Base-by-base conservation (phyloP, 2,888 invertebrate genomes). In the Alentia gelatinosa region DNA sequence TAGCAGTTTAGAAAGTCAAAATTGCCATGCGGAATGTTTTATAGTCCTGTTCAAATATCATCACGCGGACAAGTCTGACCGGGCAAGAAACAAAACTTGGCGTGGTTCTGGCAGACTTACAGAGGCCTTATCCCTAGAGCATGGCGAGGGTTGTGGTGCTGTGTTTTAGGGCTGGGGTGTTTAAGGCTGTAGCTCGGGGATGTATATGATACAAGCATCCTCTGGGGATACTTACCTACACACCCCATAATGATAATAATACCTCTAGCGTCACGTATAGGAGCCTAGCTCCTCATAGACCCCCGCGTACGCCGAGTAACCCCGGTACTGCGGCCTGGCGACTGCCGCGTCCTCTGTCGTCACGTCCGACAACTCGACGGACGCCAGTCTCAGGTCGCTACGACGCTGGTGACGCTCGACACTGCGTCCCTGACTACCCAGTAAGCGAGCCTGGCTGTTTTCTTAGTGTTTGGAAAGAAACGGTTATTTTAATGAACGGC, bases 241-340 rank as follows among this genome's bases (percentile, higher is more conserved):
- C 19, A 1, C 12, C 3, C 3, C 19, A 56, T 12, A 47, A 7
- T 47, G 47, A 19, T 5, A 56, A 19, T 56, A n/a, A n/a, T 30
- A 47, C 86, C 30, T 83, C 33, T 30, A 56, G 26, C 19, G 86
- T 86, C 86, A 86, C 86, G 86, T 86, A 33, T 86, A 86, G 47
- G 86, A 42, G 5, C 50, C 86, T n/a, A 86, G 50, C 50, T 86
- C 86, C 47, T 86, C 86, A 33, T 47, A 86, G n/a, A 86, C 86
- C 0, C 86, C 86, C 1, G 86, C 86, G 47, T 86, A 86, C 1
- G 86, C 86, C 50, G 86, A 86, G 50, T 86, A 86, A 23, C 86
- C 86, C 7, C 86, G 42, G 47, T 86, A 86, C 30, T 86, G 86
- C 37, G 7, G 37, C 7, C 47, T 42, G 47, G n/a, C 1, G 1